A percentile compares a stretch with the other conserved stretches of the same genome.
Evolutionary conservation across 2,113 vertebrate genomes (phyloP).

Genomic region (Scartelaos histophorus): DNA sequence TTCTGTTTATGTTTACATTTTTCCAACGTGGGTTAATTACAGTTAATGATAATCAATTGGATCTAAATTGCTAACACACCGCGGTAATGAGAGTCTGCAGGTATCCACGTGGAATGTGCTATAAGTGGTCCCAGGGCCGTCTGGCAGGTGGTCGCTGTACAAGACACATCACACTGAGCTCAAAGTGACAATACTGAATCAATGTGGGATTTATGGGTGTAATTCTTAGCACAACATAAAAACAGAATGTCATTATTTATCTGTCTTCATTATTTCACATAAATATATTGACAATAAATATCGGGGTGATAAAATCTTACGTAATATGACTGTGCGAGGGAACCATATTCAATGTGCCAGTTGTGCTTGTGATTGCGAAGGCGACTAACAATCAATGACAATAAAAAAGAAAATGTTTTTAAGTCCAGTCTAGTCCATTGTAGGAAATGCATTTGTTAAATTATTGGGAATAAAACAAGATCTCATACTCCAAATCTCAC

Average conservation of each 20-base stretch:
- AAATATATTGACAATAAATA: background rate
- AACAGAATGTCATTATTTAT: background rate
- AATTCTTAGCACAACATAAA: background rate
- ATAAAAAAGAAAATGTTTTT: background rate
- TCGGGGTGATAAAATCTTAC: background rate
- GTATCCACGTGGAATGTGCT: background rate
- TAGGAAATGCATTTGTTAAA: no score
- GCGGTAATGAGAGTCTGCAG: background rate
- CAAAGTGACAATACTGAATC: background rate
- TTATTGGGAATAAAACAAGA: no score
- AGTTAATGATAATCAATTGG: conserved; percentile 1
- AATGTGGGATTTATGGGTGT: background rate
- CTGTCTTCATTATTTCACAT: no score
- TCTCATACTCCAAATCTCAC: no score
- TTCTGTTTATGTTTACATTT: background rate
- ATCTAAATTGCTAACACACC: background rate
- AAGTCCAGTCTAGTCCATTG: no score
- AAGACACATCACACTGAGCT: background rate
- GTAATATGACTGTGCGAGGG: background rate
- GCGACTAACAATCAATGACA: background rate
- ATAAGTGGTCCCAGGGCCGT: background rate
- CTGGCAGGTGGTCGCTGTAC: background rate
- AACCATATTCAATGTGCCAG: background rate
- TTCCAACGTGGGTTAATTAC: background rate
- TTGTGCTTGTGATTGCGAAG: background rate